Percentiles rank a stretch among this genome's conserved stretches.
These are phyloP conservation scores for Philopedon plagiatum DNA, from an alignment of 2,888 invertebrate species.

Conservation along the genomic window DNA sequence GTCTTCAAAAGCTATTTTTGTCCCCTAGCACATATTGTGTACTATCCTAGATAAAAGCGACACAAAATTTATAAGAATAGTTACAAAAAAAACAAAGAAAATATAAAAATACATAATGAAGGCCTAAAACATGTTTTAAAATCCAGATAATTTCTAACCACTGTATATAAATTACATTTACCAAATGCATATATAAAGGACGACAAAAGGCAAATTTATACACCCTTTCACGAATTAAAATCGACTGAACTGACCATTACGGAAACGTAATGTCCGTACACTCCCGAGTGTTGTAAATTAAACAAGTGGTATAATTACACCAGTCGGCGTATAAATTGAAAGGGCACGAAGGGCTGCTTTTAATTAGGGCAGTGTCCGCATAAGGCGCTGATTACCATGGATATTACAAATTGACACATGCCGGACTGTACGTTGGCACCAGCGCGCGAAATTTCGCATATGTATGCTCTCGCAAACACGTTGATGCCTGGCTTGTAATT, in stretches of 20 bases:
- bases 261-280: conserved; percentile 13
- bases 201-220: conserved; percentile 9
- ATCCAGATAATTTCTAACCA: too few species aligned
- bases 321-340: conserved; percentile 62
- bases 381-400: conserved; percentile 65
- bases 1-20: too few species aligned
- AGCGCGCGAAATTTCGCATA: conserved; percentile 12
- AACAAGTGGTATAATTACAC: conserved; percentile 64
- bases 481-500: background rate
- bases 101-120: too few species aligned
- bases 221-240: conserved; percentile 8
- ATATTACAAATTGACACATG: conserved; percentile 65
- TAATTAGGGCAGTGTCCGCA: conserved; percentile 64
- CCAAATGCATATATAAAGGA: background rate
- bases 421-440: conserved; percentile 16
- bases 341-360: conserved; percentile 59
- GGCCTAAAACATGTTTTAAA: too few species aligned
- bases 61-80: too few species aligned
- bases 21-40: too few species aligned
- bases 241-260: conserved; percentile 22
- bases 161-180: background rate
- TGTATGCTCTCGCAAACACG: conserved; percentile 3
- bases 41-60: too few species aligned
- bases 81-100: too few species aligned
- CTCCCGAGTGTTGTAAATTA: conserved; percentile 58